Evolutionary conservation across 2,888 invertebrate species (phyloP), one percentile per base, ranked within the genome.

Genomic region (Lepidochitona cinerea): DNA sequence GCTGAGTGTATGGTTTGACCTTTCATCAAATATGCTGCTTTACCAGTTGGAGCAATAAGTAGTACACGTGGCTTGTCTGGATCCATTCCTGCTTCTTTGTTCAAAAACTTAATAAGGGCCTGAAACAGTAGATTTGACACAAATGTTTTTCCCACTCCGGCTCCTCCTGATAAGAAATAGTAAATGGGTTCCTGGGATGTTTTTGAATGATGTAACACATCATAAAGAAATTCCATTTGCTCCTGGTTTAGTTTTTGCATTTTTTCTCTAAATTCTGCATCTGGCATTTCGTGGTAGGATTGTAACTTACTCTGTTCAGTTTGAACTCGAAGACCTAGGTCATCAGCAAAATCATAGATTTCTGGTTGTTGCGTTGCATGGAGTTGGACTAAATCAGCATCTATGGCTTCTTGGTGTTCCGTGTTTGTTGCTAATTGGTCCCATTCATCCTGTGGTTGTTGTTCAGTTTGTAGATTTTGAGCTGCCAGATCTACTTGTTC

Each of bases 201-300:
- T 71, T 77, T 82, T 1, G 79, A 7, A 5, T 36, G 32, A 67
- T 78, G 68, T 12, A 82, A 35, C 12, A 54, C 72, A 36, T 76
- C 70, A 72, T 76, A 77, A 4, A 81, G 71, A 73, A 79, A 79
- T 18, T 68, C 35, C 23, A 66, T 37, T 59, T 82, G 81, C 66
- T 75, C 54, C n/a, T 53, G 52, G 41, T 78, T 82, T 9, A 82
- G 73, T 14, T 14, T 33, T 71, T 74, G 59, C 73, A 82, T 75
- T 12, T 70, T 71, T 26, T 69, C 6, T 64, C 75, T 72, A 36
- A 73, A 82, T n/a, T 75, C 73, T 26, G 75, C 70, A 72, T 80
- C 76, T n/a, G 68, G 65, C 41, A 80, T 26, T 53, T 77, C 75
- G 74, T 78, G 9, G 29, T 59, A 14, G 59, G 59, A 59, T 59